phyloP scores from a whole-genome alignment of 2,113 vertebrate genomes.

The Gadus macrocephalus region DNA sequence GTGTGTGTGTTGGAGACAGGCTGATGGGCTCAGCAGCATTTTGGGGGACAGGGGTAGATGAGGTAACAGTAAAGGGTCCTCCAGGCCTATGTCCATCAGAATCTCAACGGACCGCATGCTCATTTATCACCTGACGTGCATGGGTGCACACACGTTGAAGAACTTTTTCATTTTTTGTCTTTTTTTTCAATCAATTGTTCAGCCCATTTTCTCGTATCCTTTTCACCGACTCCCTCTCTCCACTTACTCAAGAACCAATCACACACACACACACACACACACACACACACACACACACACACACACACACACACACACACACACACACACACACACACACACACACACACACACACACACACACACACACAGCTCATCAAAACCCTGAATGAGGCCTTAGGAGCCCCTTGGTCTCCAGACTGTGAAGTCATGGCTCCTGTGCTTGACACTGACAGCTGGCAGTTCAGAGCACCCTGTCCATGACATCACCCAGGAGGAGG shows the following conservation, averaged over 20 bases:
- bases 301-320: constrained; percentile 10
- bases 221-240: background rate
- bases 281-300: constrained; percentile 10
- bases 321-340: constrained; percentile 10
- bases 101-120: constrained; percentile 49
- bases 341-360: constrained; percentile 7
- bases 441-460: background rate
- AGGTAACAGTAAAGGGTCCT: constrained; percentile 57
- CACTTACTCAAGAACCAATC: constrained; percentile 11
- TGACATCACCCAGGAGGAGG: constrained; percentile 27
- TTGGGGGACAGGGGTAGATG: constrained; percentile 26
- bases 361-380: constrained; percentile 1
- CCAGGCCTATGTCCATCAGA: constrained; percentile 60
- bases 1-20: constrained; percentile 32
- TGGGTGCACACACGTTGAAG: constrained; percentile 22
- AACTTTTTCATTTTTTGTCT: constrained; percentile 1
- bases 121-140: constrained; percentile 58
- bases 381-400: constrained; percentile 4
- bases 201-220: background rate
- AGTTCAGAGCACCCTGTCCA: constrained; percentile 8
- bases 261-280: constrained; percentile 11
- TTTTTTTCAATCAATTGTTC: background rate
- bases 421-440: constrained; percentile 26
- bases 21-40: constrained; percentile 46
- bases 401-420: constrained; percentile 12